These are phyloP conservation scores for Ctenopoma kingsleyae DNA, from an alignment of 2,797 vertebrate genomes.

Conservation along the genomic window DNA sequence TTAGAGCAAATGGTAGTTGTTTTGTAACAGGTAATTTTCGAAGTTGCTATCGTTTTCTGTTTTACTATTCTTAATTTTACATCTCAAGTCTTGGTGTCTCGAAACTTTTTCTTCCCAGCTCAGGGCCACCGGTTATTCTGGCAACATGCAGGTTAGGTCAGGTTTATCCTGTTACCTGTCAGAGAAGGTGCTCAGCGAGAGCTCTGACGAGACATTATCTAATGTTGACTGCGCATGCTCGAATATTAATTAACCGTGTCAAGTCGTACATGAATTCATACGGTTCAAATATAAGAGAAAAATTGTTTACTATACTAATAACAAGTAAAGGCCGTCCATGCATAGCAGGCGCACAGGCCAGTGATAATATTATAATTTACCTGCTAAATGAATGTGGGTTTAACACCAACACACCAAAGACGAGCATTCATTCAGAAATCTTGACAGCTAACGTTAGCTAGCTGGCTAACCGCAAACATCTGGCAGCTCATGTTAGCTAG, in stretches of 20 bases:
- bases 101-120: no score
- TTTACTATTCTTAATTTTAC: no score
- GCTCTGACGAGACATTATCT: background rate
- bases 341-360: background rate
- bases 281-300: background rate
- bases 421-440: background rate
- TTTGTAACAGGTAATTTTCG: no score
- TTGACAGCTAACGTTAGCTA: background rate
- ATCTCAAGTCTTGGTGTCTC: no score
- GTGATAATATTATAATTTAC: background rate
- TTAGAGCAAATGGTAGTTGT: no score
- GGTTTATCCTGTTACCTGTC: background rate
- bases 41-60: no score
- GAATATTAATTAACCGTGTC: background rate
- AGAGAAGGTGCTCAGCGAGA: background rate
- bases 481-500: background rate
- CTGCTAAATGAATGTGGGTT: background rate
- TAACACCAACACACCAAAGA: background rate
- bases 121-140: conserved; percentile 34
- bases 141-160: background rate
- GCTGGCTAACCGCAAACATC: no score
- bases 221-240: background rate
- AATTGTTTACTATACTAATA: fast-evolving
- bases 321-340: no score
- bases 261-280: background rate